Percentiles rank a stretch among this genome's conserved stretches.
Conservation (phyloP, 2,113 vertebrate genomes). For the Clarias magur region DNA sequence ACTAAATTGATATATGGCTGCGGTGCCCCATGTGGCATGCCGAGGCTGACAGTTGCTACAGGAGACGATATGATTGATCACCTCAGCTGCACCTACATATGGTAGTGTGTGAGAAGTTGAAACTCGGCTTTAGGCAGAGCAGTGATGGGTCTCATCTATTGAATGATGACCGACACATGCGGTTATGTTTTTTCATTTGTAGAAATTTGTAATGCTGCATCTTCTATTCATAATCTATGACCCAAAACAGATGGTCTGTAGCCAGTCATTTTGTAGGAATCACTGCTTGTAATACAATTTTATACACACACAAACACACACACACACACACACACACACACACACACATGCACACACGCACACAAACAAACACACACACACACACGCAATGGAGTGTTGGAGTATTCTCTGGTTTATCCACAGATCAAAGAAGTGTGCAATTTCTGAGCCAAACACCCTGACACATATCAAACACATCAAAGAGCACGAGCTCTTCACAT, state of each 20-base stretch:
- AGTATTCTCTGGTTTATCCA: too few species aligned
- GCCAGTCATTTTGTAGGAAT: constrained; percentile 31
- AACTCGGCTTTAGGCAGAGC: constrained; percentile 16
- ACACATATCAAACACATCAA: too few species aligned
- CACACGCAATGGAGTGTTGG: too few species aligned
- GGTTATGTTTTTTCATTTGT: constrained; percentile 44
- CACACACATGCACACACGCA: too few species aligned
- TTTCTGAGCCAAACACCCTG: too few species aligned
- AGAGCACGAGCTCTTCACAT: too few species aligned
- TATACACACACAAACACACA: too few species aligned
- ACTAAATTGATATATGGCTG: constrained; percentile 66
- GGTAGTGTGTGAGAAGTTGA: constrained; percentile 49
- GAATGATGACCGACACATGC: constrained; percentile 51
- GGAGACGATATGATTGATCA: constrained; percentile 69
- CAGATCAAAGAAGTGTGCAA: too few species aligned
- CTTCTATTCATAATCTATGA: constrained; percentile 43
- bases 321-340: too few species aligned
- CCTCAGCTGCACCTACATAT: constrained; percentile 42
- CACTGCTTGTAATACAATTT: too few species aligned
- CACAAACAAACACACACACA: too few species aligned
- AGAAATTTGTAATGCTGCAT: constrained; percentile 36
- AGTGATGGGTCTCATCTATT: constrained; percentile 8
- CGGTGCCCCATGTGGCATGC: constrained; percentile 55
- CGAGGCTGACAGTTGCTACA: constrained; percentile 65
- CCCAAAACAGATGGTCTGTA: background rate